These are phyloP conservation scores for Apostichopus japonicus DNA, from an alignment of 35 echinoderm and acorn worm species.

Conservation along the genomic window DNA sequence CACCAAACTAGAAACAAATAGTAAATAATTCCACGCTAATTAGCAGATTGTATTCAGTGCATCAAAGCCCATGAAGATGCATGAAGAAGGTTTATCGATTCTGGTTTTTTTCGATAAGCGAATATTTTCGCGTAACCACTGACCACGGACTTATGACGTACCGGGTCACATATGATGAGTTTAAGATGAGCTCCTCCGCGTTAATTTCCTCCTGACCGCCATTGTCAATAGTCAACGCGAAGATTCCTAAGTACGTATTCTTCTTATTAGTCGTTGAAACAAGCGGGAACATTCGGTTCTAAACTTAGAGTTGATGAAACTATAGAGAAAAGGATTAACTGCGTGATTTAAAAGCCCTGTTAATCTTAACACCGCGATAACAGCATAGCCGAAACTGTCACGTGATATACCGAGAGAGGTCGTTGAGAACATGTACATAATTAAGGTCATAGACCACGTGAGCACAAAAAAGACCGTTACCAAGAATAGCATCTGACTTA, in stretches of 20 bases:
- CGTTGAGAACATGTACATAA: background rate
- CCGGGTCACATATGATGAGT: background rate
- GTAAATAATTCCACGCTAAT: too few species aligned
- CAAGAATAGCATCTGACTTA: slow-evolving; percentile 34
- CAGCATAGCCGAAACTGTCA: background rate
- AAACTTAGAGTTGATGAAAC: slow-evolving; percentile 38
- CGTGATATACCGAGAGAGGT: background rate
- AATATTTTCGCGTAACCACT: too few species aligned
- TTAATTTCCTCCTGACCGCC: too few species aligned
- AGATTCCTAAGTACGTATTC: background rate
- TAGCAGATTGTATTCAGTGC: too few species aligned
- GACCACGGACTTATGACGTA: too few species aligned
- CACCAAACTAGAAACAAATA: too few species aligned
- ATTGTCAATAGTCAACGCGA: too few species aligned
- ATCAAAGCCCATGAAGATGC: too few species aligned
- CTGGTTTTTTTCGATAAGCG: too few species aligned
- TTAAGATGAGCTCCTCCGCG: background rate
- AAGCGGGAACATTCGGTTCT: background rate
- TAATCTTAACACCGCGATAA: background rate
- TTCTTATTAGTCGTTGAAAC: slow-evolving; percentile 2
- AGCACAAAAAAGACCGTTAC: background rate
- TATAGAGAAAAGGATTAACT: slow-evolving; percentile 13
- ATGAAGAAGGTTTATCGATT: too few species aligned
- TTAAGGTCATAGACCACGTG: slow-evolving; percentile 10
- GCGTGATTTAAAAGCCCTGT: slow-evolving; percentile 35